Percentiles rank a stretch among this genome's conserved stretches.
Conservation (phyloP, 2,113 vertebrate genomes). For the Ardeotis arabs region DNA sequence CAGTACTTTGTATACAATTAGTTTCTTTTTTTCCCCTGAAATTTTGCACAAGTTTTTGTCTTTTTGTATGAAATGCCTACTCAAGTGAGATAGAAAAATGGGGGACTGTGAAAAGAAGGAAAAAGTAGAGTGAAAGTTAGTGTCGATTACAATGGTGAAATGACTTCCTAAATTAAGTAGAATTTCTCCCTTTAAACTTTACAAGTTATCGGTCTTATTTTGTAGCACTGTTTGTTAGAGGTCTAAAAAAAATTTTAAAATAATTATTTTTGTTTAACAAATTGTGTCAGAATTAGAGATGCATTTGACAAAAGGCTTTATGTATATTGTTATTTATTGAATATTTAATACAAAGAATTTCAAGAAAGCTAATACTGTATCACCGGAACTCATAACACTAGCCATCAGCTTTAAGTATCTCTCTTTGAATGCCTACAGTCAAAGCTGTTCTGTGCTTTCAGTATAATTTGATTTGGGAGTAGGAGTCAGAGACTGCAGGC, state of each 20-base stretch:
- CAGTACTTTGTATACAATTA: not conserved
- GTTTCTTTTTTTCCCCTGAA: not conserved
- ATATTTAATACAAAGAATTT: not conserved
- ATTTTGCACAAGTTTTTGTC: not conserved
- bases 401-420: not conserved
- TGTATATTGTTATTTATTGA: not conserved
- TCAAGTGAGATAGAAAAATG: not conserved
- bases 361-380: not conserved
- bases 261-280: not conserved
- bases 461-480: not conserved
- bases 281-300: not conserved
- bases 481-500: not conserved
- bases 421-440: not conserved
- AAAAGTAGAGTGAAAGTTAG: not conserved
- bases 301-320: not conserved
- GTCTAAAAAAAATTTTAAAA: not conserved
- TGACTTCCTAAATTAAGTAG: not conserved
- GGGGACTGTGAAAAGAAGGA: not conserved
- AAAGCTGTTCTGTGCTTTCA: not conserved
- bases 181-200: not conserved
- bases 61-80: not conserved
- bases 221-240: not conserved
- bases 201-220: not conserved
- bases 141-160: not conserved
- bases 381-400: not conserved